Evolutionary conservation across 2,113 vertebrate genomes (phyloP), one percentile per base, ranked within the genome.

Genomic region (Camelus bactrianus): DNA sequence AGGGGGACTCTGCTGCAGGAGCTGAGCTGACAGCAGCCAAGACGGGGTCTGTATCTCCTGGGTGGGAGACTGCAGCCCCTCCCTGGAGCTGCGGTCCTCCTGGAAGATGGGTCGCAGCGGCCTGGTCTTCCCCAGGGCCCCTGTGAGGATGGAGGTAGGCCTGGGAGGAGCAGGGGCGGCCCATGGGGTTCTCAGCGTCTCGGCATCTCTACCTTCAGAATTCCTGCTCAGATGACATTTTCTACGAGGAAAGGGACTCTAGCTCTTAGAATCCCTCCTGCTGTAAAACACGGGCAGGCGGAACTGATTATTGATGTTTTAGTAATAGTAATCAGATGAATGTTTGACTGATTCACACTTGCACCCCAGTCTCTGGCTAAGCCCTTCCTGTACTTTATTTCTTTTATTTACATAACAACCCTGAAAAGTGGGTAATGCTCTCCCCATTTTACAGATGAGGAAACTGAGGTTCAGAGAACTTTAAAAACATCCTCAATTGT

Each of bases 181-280:
- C 72, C 24, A 0, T 1, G 0, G 48, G 19, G 32, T 46, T 58
- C 76, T 60, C 48, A 38, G 83, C 83, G 9, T 28, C 67, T 2
- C 0, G 15, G 38, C 0, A 0, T 38, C 50, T 35, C 26, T 9
- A 30, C 26, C 9, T 50, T 6, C 8, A 22, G 0, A 4, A 42
- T 77, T 16, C 72, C 72, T 35, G 32, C 64, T 48, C 73, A 8
- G 5, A 8, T 13, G 46, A 58, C 52, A 56, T 10, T 35, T 76
- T 42, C 42, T 22, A 60, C 22, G 64, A 48, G 17, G 17, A 30
- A 64, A n/a, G 9, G 24, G n/a, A 65, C 38, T 56, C 22, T 32
- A 38, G 46, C 28, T 94, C 30, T 17, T 26, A 2, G 56, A 8
- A 8, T 20, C 8, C 10, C 62, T 6, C 30, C 16, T 9, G n/a